These are phyloP conservation scores for Eulacestoma nigropectus DNA, from an alignment of 2,113 vertebrate species.

Conservation along the genomic window DNA sequence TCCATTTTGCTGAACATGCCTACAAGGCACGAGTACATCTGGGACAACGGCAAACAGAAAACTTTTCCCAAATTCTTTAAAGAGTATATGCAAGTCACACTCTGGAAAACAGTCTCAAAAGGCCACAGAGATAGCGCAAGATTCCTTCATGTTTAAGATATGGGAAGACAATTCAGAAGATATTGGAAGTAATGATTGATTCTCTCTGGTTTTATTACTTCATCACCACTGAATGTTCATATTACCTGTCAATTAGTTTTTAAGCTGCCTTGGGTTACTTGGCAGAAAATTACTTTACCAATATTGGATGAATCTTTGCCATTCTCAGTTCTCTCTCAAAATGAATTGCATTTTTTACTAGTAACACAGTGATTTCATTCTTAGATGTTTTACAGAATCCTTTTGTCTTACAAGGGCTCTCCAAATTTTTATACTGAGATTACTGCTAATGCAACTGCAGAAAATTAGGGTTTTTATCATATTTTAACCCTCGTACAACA, in stretches of 20 bases:
- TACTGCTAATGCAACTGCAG: neutral
- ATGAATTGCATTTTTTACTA: neutral
- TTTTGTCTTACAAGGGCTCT: neutral
- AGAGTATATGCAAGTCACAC: neutral
- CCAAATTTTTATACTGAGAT: neutral
- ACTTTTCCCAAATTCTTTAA: conserved; percentile 19
- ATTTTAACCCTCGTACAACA: rapidly evolving
- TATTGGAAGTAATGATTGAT: neutral
- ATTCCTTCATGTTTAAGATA: conserved; percentile 2
- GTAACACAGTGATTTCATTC: neutral
- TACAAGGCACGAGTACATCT: conserved; percentile 41
- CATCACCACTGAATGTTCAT: neutral
- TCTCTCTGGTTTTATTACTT: neutral
- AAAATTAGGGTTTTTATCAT: neutral
- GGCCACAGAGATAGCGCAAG: neutral
- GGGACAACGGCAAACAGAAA: conserved; percentile 25
- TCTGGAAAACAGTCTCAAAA: neutral
- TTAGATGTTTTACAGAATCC: neutral
- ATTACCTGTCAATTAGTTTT: neutral
- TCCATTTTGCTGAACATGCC: conserved; percentile 55
- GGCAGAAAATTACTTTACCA: neutral
- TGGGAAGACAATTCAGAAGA: neutral
- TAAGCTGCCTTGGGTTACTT: neutral
- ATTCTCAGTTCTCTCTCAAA: neutral
- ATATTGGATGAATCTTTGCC: neutral